Conservation (phyloP, 1,140 invertebrate genomes). For the Venustaconcha ellipsiformis region DNA sequence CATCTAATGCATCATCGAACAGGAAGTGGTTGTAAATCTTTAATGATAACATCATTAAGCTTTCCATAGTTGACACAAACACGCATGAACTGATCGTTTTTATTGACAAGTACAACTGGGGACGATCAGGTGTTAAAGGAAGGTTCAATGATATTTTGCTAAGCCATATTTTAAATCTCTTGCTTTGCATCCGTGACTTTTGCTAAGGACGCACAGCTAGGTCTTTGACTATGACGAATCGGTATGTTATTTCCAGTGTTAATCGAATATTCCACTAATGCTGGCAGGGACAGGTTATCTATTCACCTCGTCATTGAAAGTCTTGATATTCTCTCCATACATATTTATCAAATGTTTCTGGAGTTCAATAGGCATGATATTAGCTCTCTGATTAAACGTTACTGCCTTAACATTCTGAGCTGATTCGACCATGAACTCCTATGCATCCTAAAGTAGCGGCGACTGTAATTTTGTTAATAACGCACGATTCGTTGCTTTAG, state of each 20-base stretch:
- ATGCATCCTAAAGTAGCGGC: neutral
- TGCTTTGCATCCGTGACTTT: neutral
- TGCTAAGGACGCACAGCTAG: slow-evolving; percentile 1
- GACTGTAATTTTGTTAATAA: neutral
- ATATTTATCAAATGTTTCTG: neutral
- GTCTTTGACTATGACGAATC: slow-evolving; percentile 10
- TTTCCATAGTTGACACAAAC: slow-evolving; percentile 21
- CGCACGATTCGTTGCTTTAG: too few species aligned
- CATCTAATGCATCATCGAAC: slow-evolving; percentile 34
- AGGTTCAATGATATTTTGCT: slow-evolving; percentile 9
- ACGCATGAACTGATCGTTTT: slow-evolving; percentile 6
- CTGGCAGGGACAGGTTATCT: slow-evolving; percentile 10
- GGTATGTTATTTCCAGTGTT: slow-evolving; percentile 14
- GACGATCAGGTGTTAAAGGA: slow-evolving; percentile 4
- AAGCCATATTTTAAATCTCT: slow-evolving; percentile 17
- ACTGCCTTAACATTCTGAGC: neutral
- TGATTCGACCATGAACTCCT: neutral
- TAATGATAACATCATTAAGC: slow-evolving; percentile 4
- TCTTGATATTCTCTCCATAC: neutral
- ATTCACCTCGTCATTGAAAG: neutral
- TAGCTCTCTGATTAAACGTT: neutral
- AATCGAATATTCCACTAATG: slow-evolving; percentile 15
- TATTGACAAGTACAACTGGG: slow-evolving; percentile 3
- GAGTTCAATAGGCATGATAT: neutral
- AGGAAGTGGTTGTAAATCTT: slow-evolving; percentile 21